Evolutionary conservation across 30 jellyfish, hydroid and myxozoan species (phyloP), one percentile per base, ranked within the genome.

Genomic region (Haliclystus octoradiatus): DNA sequence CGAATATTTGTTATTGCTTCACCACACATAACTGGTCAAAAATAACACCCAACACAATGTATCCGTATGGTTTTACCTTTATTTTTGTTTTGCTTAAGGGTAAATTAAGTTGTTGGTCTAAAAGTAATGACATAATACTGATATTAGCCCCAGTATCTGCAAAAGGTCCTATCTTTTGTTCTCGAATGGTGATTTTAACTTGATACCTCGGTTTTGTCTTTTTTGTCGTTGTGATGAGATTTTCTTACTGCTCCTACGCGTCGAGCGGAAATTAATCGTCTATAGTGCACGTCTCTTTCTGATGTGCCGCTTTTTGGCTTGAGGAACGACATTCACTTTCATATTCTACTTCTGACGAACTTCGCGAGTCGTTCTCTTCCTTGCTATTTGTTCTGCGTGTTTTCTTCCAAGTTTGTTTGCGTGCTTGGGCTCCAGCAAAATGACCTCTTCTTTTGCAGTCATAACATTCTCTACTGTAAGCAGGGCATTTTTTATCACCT

Each of bases 81-180:
- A 77, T 67, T 31, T 77, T 77, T 19, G 90, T 77, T 57, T 77
- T 77, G 13, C 74, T 49, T 29, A 77, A 75, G 4, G 82, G 83
- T 25, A 75, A 26, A 26, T 28, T 71, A 79, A 60, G 33, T 27
- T 28, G 27, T 5, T 77, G n/a, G 31, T 83, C 84, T 7, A 31
- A 47, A 23, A 32, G 61, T 52, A 34, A 5, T 4, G 76, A 77
- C 90, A 77, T 77, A n/a, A 77, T 78, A 40, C 90, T 70, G n/a
- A 66, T 77, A 65, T 77, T 83, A 33, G 90, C 83, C 19, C 84
- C 90, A 24, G 90, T 75, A 63, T 75, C 87, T 1, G 87, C 87
- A 73, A 62, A 61, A 12, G 80, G 79, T 13, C 50, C 31, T 31
- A 62, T 62, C 22, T 29, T 25, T 63, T 34, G 71, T 66, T 63